A percentile compares a stretch with the other conserved stretches of the same genome.
Conservation (phyloP, 2,888 invertebrate species). For the Eurois occulta region DNA sequence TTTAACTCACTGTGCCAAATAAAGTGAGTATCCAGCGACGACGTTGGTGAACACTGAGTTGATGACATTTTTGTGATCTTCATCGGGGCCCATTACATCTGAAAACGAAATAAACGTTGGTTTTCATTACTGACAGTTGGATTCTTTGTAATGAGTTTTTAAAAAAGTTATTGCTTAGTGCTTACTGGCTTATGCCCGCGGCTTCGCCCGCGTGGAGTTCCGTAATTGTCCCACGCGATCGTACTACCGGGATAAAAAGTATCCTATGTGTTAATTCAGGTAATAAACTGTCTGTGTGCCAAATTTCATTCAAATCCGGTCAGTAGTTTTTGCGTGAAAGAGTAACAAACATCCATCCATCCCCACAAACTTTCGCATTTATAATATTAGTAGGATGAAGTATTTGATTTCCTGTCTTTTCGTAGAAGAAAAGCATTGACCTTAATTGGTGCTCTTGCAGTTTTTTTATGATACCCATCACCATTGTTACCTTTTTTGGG, state of each 20-base stretch:
- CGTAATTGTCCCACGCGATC: too few species aligned
- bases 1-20: slow-evolving; percentile 89
- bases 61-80: slow-evolving; percentile 90
- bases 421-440: not conserved
- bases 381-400: too few species aligned
- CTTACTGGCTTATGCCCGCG: not conserved
- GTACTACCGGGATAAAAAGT: too few species aligned
- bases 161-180: not conserved
- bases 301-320: too few species aligned
- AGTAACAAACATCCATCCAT: too few species aligned
- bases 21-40: slow-evolving; percentile 89
- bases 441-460: not conserved
- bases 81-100: slow-evolving; percentile 92
- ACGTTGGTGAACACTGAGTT: slow-evolving; percentile 91
- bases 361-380: too few species aligned
- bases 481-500: not conserved
- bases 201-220: too few species aligned
- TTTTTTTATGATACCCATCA: not conserved
- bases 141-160: not conserved
- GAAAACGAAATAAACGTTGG: slow-evolving; percentile 51
- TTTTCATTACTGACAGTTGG: not conserved
- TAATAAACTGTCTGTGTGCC: too few species aligned
- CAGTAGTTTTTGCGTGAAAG: too few species aligned
- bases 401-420: not conserved
- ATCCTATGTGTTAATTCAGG: too few species aligned